phyloP scores from a whole-genome alignment of 2,797 vertebrate genomes.

The Microctenopoma stevenorrisi region DNA sequence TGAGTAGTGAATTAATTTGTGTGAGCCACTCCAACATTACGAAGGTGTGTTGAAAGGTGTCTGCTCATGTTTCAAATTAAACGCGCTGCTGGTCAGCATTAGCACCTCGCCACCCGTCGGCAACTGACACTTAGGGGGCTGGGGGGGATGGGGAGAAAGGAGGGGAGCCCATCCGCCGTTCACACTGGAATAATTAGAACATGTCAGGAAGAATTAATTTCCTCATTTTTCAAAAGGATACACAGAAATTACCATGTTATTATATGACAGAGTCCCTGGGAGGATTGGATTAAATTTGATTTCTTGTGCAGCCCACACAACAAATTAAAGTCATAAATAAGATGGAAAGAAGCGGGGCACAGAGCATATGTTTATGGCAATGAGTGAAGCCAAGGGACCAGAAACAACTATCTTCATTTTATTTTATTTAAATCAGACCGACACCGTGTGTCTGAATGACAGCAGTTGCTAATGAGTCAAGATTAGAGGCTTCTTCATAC shows the following conservation, averaged over 20 bases:
- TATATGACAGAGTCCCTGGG: conserved; percentile 99
- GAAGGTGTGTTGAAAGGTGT: conserved; percentile 99
- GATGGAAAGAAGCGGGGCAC: conserved; percentile 99
- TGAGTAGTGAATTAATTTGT: conserved; percentile 99
- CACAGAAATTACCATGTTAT: conserved; percentile 99
- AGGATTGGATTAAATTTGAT: conserved; percentile 99
- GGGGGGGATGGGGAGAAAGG: conserved; percentile 70
- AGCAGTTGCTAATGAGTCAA: conserved; percentile 96
- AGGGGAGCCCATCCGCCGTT: conserved; percentile 91
- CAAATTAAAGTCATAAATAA: conserved; percentile 99
- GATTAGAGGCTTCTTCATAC: conserved; percentile 95
- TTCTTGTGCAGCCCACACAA: conserved; percentile 99
- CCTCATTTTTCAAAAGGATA: conserved; percentile 99
- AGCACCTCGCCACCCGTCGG: conserved; percentile 95
- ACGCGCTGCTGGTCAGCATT: conserved; percentile 99
- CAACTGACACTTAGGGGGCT: conserved; percentile 92
- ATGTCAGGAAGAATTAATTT: conserved; percentile 99
- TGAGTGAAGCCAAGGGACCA: conserved; percentile 99
- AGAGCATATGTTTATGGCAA: conserved; percentile 99
- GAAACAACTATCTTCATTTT: conserved; percentile 99
- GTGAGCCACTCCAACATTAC: conserved; percentile 98
- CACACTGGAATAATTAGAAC: conserved; percentile 99
- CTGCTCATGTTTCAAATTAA: conserved; percentile 99
- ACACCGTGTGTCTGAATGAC: conserved; percentile 99
- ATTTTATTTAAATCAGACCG: conserved; percentile 99